phyloP scores from a whole-genome alignment of 2,797 vertebrate species.

The Neostethus bicornis region DNA sequence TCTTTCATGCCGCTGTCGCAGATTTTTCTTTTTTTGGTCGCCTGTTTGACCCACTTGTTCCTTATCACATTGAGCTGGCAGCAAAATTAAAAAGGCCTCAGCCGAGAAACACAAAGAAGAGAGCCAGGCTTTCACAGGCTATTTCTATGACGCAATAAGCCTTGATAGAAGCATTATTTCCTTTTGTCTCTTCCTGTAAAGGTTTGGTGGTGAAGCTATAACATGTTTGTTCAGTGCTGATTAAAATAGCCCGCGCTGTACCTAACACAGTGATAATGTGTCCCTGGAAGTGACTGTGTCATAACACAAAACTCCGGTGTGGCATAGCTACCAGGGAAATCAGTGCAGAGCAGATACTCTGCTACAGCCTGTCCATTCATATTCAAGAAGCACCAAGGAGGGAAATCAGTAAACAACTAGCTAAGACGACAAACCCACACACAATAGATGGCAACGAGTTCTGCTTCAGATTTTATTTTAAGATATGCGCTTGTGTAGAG shows the following conservation, averaged over 20 bases:
- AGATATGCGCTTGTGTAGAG: constrained; percentile 12
- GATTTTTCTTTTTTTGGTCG: constrained; percentile 23
- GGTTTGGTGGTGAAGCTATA: constrained; percentile 37
- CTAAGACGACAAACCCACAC: constrained; percentile 34
- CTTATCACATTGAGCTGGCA: constrained; percentile 27
- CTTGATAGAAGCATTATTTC: constrained; percentile 50
- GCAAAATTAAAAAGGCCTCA: constrained; percentile 42
- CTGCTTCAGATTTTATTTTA: constrained; percentile 22
- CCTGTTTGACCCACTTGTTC: constrained; percentile 59
- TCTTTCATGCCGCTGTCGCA: constrained; percentile 29
- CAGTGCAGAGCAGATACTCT: constrained; percentile 64
- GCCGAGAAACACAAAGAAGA: constrained; percentile 30
- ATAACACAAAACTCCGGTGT: constrained; percentile 68
- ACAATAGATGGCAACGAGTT: constrained; percentile 28
- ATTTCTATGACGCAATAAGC: constrained; percentile 66
- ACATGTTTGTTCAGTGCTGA: constrained; percentile 60
- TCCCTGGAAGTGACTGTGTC: constrained; percentile 73
- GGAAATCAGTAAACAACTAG: constrained; percentile 50
- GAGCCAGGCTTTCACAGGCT: constrained; percentile 46
- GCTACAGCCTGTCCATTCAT: constrained; percentile 53
- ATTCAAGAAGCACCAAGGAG: constrained; percentile 48
- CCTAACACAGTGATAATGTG: constrained; percentile 65
- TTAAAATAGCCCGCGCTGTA: constrained; percentile 56
- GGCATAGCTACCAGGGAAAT: constrained; percentile 67
- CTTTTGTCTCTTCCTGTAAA: constrained; percentile 16